Evolutionary conservation across 2,113 vertebrate species (phyloP).

Genomic region (Astatotilapia flaviijosephi): DNA sequence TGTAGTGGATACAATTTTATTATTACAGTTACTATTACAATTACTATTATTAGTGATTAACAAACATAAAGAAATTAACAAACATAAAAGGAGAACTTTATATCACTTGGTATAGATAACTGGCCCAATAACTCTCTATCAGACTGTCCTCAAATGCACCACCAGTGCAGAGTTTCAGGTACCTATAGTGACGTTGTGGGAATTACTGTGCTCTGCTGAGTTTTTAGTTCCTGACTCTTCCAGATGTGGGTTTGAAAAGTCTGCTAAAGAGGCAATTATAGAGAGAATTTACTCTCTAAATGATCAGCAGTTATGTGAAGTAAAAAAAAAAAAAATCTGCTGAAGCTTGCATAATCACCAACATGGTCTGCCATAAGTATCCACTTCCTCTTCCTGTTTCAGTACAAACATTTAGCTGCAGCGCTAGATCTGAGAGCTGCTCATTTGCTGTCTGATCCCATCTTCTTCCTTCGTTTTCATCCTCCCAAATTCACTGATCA

Average conservation of each 20-base stretch:
- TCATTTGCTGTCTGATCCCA: background rate
- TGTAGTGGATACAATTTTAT: background rate
- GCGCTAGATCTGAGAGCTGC: background rate
- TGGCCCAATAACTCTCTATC: background rate
- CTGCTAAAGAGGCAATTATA: background rate
- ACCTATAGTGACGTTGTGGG: background rate
- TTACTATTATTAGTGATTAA: background rate
- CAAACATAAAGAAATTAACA: background rate
- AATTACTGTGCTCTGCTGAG: background rate
- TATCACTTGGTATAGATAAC: background rate
- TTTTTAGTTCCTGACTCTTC: background rate
- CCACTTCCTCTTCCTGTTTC: conserved; percentile 49
- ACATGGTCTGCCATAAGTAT: background rate
- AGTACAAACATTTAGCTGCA: conserved; percentile 33
- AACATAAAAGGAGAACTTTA: background rate
- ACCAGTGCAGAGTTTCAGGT: background rate
- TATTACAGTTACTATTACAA: background rate
- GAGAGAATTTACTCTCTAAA: background rate
- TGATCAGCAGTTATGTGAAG: background rate
- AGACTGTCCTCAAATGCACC: background rate
- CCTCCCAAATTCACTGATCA: background rate
- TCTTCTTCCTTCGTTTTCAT: conserved; percentile 16
- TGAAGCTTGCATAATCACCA: background rate
- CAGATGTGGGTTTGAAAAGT: background rate
- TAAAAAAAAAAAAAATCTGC: background rate